Percentiles rank a stretch among this genome's conserved stretches.
These are phyloP conservation scores for Stichodactyla helianthus DNA, from an alignment of 64 coral and sea anemone species.

Conservation along the genomic window DNA sequence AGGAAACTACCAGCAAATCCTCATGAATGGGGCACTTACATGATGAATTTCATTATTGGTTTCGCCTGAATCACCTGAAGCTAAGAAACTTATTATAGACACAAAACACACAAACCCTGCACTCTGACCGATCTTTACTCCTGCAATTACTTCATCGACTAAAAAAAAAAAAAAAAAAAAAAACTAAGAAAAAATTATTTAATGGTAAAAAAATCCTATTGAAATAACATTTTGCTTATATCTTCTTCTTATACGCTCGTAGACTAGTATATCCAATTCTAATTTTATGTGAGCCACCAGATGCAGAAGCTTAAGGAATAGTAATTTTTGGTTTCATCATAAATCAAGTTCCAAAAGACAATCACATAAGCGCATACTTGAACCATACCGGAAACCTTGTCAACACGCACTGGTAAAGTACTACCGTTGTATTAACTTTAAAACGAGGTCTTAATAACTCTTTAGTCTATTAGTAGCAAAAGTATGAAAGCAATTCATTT, in stretches of 20 bases:
- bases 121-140: too few species aligned
- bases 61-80: too few species aligned
- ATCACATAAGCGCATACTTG: not conserved
- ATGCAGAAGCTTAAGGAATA: not conserved
- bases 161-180: too few species aligned
- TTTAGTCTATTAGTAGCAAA: not conserved
- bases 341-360: constrained; percentile 3
- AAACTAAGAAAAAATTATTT: not conserved
- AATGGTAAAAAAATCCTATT: not conserved
- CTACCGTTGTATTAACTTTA: not conserved
- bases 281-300: not conserved
- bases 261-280: not conserved
- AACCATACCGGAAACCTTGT: constrained; percentile 1
- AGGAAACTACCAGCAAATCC: too few species aligned
- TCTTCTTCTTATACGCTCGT: not conserved
- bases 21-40: too few species aligned
- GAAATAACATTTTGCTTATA: not conserved
- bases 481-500: not conserved
- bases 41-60: too few species aligned
- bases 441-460: not conserved
- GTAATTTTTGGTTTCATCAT: not conserved
- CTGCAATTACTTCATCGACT: too few species aligned
- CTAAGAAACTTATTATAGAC: too few species aligned
- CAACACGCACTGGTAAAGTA: not conserved
- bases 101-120: too few species aligned